Conservation (phyloP, 2,888 invertebrate species). For the Caenorhabditis sp. region DNA sequence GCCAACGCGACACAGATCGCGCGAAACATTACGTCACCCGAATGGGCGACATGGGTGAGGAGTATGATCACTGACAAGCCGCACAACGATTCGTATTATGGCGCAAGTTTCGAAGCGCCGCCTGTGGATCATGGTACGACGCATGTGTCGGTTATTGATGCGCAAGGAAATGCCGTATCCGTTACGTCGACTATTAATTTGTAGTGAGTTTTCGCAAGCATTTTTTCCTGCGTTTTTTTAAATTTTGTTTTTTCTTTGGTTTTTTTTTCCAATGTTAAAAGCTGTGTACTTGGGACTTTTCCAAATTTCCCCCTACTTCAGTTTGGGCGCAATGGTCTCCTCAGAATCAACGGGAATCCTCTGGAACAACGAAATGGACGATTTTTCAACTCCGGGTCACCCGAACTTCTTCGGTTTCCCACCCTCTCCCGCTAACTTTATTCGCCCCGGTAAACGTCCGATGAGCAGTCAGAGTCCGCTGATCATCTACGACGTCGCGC, state of each 20-base stretch:
- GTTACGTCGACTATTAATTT: constrained; percentile 88
- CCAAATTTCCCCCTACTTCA: no score
- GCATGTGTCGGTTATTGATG: constrained; percentile 82
- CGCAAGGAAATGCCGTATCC: constrained; percentile 88
- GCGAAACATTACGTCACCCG: constrained; percentile 54
- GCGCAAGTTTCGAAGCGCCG: constrained; percentile 56
- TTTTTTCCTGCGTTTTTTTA: no score
- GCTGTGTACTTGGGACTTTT: no score
- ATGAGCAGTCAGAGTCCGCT: constrained; percentile 89
- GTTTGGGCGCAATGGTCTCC: constrained; percentile 83
- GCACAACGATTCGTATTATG: constrained; percentile 66
- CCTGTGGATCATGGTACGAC: constrained; percentile 84
- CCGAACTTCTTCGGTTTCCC: constrained; percentile 71
- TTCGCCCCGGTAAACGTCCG: constrained; percentile 83
- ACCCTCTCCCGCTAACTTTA: constrained; percentile 85
- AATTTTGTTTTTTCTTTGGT: no score
- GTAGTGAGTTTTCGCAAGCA: constrained; percentile 76
- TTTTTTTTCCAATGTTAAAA: no score
- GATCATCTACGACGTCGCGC: constrained; percentile 81
- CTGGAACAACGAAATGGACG: constrained; percentile 90
- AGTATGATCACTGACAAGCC: constrained; percentile 56
- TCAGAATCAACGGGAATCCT: constrained; percentile 85
- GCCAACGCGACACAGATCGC: constrained; percentile 62
- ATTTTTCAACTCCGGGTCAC: constrained; percentile 80
- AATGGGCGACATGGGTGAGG: constrained; percentile 61